Conservation (phyloP, 2,113 vertebrate genomes). For the Arizona elegans region DNA sequence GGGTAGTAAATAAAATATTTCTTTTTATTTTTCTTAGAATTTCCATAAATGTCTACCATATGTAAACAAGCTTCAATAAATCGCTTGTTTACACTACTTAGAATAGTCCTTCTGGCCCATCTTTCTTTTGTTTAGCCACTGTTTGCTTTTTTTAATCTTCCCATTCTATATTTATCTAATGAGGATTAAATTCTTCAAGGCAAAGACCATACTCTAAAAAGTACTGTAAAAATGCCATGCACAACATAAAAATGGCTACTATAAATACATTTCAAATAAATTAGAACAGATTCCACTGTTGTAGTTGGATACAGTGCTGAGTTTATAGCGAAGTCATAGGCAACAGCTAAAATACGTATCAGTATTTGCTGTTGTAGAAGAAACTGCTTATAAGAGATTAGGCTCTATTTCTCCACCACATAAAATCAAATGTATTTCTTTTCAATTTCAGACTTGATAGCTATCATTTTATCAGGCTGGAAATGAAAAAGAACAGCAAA, state of each 20-base stretch:
- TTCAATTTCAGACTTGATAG: neutral
- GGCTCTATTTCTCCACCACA: neutral
- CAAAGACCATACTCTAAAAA: neutral
- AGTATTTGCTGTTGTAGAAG: neutral
- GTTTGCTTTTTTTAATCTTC: neutral
- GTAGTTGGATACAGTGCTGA: neutral
- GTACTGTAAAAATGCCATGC: neutral
- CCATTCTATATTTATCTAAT: neutral
- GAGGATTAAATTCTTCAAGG: neutral
- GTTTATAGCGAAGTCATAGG: neutral
- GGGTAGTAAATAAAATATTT: neutral
- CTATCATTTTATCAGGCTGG: neutral
- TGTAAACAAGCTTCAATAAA: neutral
- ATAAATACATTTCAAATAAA: conserved; percentile 1
- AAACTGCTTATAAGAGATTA: neutral
- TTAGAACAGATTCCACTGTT: neutral
- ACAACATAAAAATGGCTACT: neutral
- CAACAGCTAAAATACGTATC: neutral
- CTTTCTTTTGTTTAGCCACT: neutral
- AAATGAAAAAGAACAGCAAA: neutral
- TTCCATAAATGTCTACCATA: neutral
- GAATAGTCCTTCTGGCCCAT: neutral
- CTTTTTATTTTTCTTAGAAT: neutral
- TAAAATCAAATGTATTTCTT: neutral
- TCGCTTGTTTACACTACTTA: neutral